These are phyloP conservation scores for Pseudotriccus pelzelni DNA, from an alignment of 2,797 vertebrate species.

Conservation along the genomic window DNA sequence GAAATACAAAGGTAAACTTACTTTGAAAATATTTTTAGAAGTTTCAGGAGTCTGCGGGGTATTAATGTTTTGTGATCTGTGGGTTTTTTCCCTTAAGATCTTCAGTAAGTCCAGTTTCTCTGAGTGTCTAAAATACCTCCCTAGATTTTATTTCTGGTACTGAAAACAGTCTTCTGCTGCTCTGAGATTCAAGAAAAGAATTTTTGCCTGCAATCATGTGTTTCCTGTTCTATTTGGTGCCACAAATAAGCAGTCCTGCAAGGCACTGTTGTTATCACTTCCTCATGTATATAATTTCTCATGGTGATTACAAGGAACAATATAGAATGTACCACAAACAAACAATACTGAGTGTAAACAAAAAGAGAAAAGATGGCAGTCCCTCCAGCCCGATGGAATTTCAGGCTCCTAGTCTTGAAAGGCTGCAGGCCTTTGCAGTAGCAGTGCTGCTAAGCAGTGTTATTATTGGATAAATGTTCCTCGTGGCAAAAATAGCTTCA, in stretches of 20 bases:
- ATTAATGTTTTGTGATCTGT: background rate
- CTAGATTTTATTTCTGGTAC: background rate
- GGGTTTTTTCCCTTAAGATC: accelerated
- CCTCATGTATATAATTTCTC: background rate
- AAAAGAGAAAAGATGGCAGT: background rate
- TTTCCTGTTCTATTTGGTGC: background rate
- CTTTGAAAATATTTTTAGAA: background rate
- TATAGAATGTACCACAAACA: background rate
- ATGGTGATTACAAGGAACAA: background rate
- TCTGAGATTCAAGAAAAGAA: background rate
- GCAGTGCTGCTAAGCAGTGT: background rate
- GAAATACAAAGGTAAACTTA: background rate
- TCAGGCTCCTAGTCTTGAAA: background rate
- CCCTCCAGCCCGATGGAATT: background rate
- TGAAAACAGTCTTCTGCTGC: background rate
- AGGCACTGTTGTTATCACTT: background rate
- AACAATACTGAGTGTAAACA: background rate
- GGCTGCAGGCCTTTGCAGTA: background rate
- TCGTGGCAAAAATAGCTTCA: background rate
- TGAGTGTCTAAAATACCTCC: background rate
- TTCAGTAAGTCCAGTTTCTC: background rate
- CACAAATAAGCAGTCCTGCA: background rate
- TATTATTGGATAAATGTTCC: background rate
- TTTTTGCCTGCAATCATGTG: background rate
- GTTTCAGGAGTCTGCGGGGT: background rate